Conservation (phyloP, 2,888 invertebrate species). For the Dorcus hopei region DNA sequence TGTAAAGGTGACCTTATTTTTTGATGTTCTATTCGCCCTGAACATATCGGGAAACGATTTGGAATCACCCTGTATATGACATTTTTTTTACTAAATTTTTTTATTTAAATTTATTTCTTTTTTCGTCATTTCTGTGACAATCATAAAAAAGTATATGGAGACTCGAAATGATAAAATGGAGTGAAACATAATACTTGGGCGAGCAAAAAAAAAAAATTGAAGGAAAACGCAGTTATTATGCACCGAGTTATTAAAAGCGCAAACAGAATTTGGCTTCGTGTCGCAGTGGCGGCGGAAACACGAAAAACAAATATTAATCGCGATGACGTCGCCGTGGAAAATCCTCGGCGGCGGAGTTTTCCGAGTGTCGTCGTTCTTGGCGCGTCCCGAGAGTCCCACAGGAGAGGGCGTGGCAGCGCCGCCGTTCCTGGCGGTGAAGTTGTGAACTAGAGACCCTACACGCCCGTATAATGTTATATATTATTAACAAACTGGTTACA, state of each 20-base stretch:
- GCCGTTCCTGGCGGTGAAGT: conserved; percentile 31
- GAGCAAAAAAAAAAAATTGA: not conserved
- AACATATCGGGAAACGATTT: too few species aligned
- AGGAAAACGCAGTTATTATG: too few species aligned
- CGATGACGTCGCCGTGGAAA: not conserved
- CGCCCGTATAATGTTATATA: conserved; percentile 43
- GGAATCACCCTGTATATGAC: too few species aligned
- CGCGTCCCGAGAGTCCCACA: conserved; percentile 25
- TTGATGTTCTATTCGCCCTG: too few species aligned
- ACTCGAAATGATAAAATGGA: not conserved
- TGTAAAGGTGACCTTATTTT: too few species aligned
- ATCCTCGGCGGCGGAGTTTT: not conserved
- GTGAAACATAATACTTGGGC: not conserved
- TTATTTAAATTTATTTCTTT: too few species aligned
- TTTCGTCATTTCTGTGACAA: not conserved
- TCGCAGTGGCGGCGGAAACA: too few species aligned
- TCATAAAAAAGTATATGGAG: not conserved
- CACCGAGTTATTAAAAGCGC: too few species aligned
- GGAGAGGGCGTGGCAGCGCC: conserved; percentile 36
- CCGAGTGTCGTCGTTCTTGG: conserved; percentile 11
- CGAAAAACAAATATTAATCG: not conserved
- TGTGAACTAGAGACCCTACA: conserved; percentile 37
- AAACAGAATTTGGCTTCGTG: too few species aligned
- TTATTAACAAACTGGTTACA: conserved; percentile 38
- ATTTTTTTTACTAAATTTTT: too few species aligned